Evolutionary conservation across 2,113 vertebrate genomes (phyloP).

Genomic region (Paradoxurus hermaphroditus): DNA sequence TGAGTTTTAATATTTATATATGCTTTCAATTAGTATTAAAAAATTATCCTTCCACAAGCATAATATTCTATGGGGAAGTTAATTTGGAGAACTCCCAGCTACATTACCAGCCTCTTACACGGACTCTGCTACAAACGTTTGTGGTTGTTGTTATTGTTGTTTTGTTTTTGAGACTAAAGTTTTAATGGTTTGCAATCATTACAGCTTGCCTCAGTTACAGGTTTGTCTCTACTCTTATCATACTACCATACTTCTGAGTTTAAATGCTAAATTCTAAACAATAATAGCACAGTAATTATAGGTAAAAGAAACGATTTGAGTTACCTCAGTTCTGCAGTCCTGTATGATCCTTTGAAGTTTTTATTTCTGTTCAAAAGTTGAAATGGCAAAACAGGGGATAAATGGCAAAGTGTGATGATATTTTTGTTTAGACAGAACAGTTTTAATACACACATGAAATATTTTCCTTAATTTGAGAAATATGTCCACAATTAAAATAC

Average conservation of each 20-base stretch:
- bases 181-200: not conserved
- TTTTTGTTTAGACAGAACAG: not conserved
- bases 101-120: not conserved
- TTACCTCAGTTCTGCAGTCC: not conserved
- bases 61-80: not conserved
- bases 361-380: slow-evolving; percentile 2
- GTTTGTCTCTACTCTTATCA: not conserved
- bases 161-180: not conserved
- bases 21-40: not conserved
- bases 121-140: not conserved
- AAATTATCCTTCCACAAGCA: not conserved
- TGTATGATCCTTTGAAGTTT: not conserved
- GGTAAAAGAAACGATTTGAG: not conserved
- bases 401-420: not conserved
- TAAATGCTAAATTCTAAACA: not conserved
- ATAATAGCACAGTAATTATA: not conserved
- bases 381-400: not conserved
- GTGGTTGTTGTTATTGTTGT: too few species aligned
- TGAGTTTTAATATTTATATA: not conserved
- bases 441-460: not conserved
- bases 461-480: slow-evolving; percentile 12
- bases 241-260: not conserved
- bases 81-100: not conserved
- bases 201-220: not conserved
- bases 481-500: not conserved